Base-by-base conservation (phyloP, 1,140 invertebrate species). In the Marisa cornuarietis region DNA sequence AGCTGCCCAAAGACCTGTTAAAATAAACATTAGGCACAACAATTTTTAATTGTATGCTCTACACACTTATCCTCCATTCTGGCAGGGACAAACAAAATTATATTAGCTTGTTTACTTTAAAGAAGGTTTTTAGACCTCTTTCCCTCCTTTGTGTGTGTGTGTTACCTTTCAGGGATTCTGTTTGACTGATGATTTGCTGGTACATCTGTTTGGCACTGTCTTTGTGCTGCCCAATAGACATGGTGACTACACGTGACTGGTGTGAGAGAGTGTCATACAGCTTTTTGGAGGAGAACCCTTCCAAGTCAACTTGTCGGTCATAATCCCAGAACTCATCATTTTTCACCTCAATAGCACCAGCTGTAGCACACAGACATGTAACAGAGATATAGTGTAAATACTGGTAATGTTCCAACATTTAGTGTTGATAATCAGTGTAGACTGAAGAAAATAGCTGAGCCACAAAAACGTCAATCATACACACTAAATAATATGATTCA, bases 271-370 rank as follows among this genome's bases (percentile, higher is more conserved):
- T 88, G 63, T 89, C 87, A 68, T 90, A 90, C 66, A 90, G 80
- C 18, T 83, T 83, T n/a, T 81, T 82, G 10, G 85, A 84, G 73
- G 81, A 88, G 82, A 90, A 90, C 7, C 85, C 88, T 71, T 90
- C 89, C 31, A 90, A 73, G 79, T 90, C 89, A 6, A 88, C 79
- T 71, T 90, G 89, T 54, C 84, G 80, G 68, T 89, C 86, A 51
- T 90, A 90, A 79, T 90, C 89, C 89, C 88, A 90, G 88, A 90
- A 90, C 54, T 90, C 89, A 84, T 90, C 88, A 72, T 85, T 83
- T 77, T 85, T 85, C 22, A 85, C 83, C 54, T 88, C 85, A 26
- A 83, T 76, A 1, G 83, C 82, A 58, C 76, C 81, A 58, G 86
- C 88, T 86, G 78, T 6, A 84, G 82, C 18, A 58, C 54, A 58